phyloP scores from a whole-genome alignment of 92 coral and sea anemone genomes.

The Palythoa grandiflora region DNA sequence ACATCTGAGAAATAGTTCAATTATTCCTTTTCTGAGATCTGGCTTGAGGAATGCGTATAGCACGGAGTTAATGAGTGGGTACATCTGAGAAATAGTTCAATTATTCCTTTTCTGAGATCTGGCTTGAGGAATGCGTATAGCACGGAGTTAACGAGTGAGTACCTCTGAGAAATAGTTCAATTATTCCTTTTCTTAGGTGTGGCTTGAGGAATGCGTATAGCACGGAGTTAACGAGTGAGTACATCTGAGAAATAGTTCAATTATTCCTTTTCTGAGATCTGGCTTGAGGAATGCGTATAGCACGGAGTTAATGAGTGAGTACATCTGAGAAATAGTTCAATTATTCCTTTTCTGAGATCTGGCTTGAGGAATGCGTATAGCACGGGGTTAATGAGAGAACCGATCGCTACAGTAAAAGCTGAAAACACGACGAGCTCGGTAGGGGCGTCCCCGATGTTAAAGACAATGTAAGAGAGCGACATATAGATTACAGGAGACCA shows the following conservation, averaged over 20 bases:
- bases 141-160: no score
- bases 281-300: constrained; percentile 39
- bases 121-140: no score
- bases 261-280: neutral
- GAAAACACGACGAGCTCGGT: constrained; percentile 24
- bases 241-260: no score
- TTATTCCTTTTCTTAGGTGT: constrained; percentile 1
- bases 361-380: constrained; percentile 38
- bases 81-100: no score
- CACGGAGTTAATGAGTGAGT: neutral
- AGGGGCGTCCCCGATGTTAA: neutral
- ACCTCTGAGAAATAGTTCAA: no score
- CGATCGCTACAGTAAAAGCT: constrained; percentile 27
- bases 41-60: no score
- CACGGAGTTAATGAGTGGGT: no score
- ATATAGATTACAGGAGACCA: constrained; percentile 41
- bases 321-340: neutral
- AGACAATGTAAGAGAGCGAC: constrained; percentile 23
- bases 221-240: neutral
- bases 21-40: no score
- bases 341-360: constrained; percentile 15
- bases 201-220: constrained; percentile 39
- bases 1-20: no score
- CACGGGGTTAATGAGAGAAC: constrained; percentile 25
- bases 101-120: no score